Evolutionary conservation across 2,113 vertebrate genomes (phyloP).

Genomic region (human): DNA sequence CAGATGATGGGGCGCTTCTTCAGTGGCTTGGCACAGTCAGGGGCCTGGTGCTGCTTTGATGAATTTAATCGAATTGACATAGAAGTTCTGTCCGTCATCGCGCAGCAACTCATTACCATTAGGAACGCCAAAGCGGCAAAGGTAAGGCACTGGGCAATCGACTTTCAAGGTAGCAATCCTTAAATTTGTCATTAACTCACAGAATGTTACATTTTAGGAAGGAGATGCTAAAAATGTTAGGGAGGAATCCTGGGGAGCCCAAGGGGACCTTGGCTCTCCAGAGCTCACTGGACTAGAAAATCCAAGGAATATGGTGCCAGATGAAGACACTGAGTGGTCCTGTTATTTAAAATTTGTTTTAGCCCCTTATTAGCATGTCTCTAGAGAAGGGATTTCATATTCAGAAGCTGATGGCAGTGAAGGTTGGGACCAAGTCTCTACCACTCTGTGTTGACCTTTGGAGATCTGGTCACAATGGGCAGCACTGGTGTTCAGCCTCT

Average conservation of each 20-base stretch:
- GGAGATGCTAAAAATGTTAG: neutral
- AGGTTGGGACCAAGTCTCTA: neutral
- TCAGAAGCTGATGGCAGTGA: neutral
- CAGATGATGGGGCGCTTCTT: constrained; percentile 93
- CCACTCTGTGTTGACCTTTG: neutral
- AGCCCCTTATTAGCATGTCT: neutral
- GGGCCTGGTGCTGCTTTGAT: constrained; percentile 91
- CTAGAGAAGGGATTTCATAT: neutral
- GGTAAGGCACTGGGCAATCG: constrained; percentile 63
- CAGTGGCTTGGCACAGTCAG: constrained; percentile 90
- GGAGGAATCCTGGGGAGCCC: neutral
- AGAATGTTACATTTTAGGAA: neutral
- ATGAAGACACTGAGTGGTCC: neutral
- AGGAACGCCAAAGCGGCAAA: constrained; percentile 89
- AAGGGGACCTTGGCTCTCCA: neutral
- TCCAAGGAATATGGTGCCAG: neutral
- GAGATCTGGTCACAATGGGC: neutral
- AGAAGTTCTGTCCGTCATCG: constrained; percentile 91
- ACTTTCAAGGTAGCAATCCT: neutral
- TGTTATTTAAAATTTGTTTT: neutral
- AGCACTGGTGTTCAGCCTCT: neutral
- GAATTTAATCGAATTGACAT: constrained; percentile 92
- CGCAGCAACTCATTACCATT: constrained; percentile 90
- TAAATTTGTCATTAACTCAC: neutral
- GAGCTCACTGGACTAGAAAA: neutral